A percentile compares a stretch with the other conserved stretches of the same genome.
Conservation (phyloP, 2,113 vertebrate genomes). For the Melanotaenia duboulayi region DNA sequence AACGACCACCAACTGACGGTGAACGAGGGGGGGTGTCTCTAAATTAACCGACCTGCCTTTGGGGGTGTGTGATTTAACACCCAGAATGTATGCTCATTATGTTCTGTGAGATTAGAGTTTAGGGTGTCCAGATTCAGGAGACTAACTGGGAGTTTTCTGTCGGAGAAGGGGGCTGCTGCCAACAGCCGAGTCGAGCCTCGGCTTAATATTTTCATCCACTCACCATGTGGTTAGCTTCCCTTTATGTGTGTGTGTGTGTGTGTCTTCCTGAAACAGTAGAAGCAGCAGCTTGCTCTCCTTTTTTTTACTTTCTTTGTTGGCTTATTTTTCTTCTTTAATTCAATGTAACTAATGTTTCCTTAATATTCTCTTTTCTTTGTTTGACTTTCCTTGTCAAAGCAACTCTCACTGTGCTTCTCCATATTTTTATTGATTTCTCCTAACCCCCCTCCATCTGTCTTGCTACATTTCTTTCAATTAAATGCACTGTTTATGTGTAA, state of each 20-base stretch:
- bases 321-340: background rate
- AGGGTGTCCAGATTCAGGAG: background rate
- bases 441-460: constrained; percentile 5
- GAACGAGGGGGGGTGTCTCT: background rate
- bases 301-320: background rate
- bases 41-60: no score
- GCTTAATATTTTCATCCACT: constrained; percentile 38
- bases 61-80: constrained; percentile 10
- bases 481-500: constrained; percentile 38
- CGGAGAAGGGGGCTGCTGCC: background rate
- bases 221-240: constrained; percentile 20
- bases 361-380: constrained; percentile 12
- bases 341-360: constrained; percentile 13
- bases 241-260: constrained; percentile 19
- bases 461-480: constrained; percentile 26
- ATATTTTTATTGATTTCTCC: constrained; percentile 24
- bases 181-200: background rate
- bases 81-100: background rate
- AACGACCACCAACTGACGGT: constrained; percentile 31
- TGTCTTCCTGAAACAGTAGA: constrained; percentile 45
- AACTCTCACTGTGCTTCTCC: background rate
- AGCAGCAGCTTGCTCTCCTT: constrained; percentile 16
- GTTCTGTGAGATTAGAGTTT: constrained; percentile 4
- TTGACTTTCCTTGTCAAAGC: constrained; percentile 15
- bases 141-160: constrained; percentile 40